These are phyloP conservation scores for Spialia ferax DNA, from an alignment of 2,888 invertebrate species.

Conservation along the genomic window DNA sequence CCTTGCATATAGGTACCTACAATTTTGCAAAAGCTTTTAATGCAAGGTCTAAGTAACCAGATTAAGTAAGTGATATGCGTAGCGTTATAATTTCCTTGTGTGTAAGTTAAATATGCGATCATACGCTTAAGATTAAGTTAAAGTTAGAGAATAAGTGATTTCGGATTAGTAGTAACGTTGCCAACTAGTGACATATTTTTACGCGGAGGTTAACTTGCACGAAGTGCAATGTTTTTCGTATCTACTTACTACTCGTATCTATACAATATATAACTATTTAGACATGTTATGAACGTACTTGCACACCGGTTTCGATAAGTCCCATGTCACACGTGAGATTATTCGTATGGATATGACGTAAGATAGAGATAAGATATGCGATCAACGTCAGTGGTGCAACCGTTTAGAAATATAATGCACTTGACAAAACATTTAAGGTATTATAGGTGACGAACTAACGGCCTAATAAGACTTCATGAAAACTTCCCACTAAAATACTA, in stretches of 20 bases:
- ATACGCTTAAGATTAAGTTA: not conserved
- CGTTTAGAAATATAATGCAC: conserved; percentile 47
- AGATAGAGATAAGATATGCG: conserved; percentile 48
- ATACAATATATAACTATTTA: not conserved
- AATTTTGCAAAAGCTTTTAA: not conserved
- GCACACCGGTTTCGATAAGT: conserved; percentile 35
- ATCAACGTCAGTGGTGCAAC: conserved; percentile 49
- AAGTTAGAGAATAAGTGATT: too few relatives aligned
- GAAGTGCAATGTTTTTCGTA: too few relatives aligned
- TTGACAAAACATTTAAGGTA: conserved; percentile 16
- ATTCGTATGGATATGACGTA: conserved; percentile 42
- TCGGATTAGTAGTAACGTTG: too few relatives aligned
- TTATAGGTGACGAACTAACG: conserved; percentile 13
- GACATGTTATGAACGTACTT: conserved; percentile 18
- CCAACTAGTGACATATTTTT: too few relatives aligned
- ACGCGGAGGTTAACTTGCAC: too few relatives aligned
- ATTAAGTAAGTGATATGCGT: not conserved
- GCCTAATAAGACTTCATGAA: conserved; percentile 11
- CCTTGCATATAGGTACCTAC: too few relatives aligned
- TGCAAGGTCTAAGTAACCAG: not conserved
- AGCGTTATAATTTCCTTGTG: not conserved
- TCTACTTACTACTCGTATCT: too few relatives aligned
- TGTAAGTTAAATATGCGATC: not conserved
- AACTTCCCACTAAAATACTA: not conserved
- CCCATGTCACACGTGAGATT: conserved; percentile 43